phyloP scores from a whole-genome alignment of 2,113 vertebrate genomes.

The Petaurus breviceps region DNA sequence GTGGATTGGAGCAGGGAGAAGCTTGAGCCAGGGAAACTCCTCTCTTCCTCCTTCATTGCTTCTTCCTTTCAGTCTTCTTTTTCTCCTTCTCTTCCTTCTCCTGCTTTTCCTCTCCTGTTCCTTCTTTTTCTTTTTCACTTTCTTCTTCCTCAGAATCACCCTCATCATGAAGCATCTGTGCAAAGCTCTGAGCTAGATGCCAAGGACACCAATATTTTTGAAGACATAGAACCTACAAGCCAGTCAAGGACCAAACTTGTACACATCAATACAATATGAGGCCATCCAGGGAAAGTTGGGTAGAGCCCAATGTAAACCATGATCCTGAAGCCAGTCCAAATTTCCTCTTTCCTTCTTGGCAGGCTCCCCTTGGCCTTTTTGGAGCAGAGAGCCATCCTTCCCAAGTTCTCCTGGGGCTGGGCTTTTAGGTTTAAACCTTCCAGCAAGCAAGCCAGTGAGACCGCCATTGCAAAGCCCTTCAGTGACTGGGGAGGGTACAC shows the following conservation, averaged over 20 bases:
- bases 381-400: background rate
- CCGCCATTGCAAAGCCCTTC: background rate
- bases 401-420: background rate
- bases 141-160: background rate
- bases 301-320: background rate
- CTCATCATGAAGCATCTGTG: background rate
- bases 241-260: background rate
- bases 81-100: background rate
- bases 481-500: background rate
- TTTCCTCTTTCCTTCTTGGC: background rate
- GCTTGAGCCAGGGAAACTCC: background rate
- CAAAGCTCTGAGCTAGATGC: background rate
- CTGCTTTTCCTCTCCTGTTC: background rate
- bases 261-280: background rate
- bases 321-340: background rate
- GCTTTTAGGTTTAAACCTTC: background rate
- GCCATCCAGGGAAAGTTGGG: background rate
- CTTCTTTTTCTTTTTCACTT: background rate
- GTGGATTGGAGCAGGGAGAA: background rate
- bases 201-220: background rate
- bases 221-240: background rate
- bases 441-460: background rate
- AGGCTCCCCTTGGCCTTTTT: background rate
- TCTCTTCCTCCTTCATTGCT: background rate
- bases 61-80: background rate